Percentiles rank a stretch among this genome's conserved stretches.
phyloP scores from a whole-genome alignment of 2,888 invertebrate species.

The Allacma fusca region DNA sequence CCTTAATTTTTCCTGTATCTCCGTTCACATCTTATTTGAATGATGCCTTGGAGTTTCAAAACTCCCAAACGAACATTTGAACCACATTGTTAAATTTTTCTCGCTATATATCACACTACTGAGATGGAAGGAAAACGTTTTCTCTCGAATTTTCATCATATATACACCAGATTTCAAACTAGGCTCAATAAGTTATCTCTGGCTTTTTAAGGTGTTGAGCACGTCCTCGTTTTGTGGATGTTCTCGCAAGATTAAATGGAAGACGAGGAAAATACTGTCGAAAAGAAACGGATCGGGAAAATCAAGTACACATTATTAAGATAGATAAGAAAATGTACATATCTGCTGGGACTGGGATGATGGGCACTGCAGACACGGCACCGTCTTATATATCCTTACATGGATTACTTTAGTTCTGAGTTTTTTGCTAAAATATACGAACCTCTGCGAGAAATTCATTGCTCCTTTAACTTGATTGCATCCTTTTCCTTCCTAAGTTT shows the following conservation, averaged over 20 bases:
- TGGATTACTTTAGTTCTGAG: too few relatives aligned
- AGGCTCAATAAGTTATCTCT: constrained; percentile 1
- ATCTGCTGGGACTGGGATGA: too few relatives aligned
- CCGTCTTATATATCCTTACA: too few relatives aligned
- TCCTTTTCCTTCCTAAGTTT: constrained; percentile 3
- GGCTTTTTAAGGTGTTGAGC: neutral
- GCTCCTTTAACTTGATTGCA: neutral
- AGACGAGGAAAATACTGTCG: neutral
- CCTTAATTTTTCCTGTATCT: too few relatives aligned
- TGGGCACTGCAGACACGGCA: too few relatives aligned
- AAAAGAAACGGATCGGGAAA: constrained; percentile 2
- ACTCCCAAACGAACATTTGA: neutral
- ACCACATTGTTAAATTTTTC: neutral
- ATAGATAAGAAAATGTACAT: neutral
- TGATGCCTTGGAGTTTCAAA: too few relatives aligned
- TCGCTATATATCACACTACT: neutral
- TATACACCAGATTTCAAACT: neutral
- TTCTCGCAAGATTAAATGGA: neutral
- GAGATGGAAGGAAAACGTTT: neutral
- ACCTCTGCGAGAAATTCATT: neutral
- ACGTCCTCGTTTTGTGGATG: constrained; percentile 3
- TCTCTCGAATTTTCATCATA: neutral
- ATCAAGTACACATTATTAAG: neutral
- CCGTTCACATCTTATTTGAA: too few relatives aligned
- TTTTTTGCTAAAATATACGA: neutral